A percentile compares a stretch with the other conserved stretches of the same genome.
phyloP scores from a whole-genome alignment of 2,797 vertebrate species.

The Paguma larvata region DNA sequence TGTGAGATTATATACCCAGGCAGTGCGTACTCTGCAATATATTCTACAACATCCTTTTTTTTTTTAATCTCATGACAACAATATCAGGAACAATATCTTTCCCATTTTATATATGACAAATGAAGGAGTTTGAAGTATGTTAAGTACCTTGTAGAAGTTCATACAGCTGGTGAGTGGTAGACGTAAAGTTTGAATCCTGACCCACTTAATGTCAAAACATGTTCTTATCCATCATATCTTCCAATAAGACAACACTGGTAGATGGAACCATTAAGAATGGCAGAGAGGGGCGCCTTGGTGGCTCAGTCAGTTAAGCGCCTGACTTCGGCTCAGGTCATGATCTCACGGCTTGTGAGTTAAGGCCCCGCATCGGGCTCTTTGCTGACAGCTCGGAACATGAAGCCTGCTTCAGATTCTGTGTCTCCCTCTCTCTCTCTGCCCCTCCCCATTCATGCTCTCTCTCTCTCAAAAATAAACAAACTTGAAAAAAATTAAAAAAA shows the following conservation, averaged over 20 bases:
- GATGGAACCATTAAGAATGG: neutral
- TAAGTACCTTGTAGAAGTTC: neutral
- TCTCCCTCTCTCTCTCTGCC: no score
- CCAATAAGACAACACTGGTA: neutral
- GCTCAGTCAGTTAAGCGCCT: no score
- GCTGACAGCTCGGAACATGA: no score
- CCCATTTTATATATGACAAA: neutral
- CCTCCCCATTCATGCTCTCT: no score
- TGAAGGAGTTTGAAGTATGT: neutral
- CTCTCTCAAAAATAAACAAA: no score
- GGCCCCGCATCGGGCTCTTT: no score
- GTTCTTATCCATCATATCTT: neutral
- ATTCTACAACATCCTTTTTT: neutral
- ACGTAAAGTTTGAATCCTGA: neutral
- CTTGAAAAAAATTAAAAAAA: no score
- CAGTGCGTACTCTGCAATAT: accelerated
- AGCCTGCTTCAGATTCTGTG: no score
- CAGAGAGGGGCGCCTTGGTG: neutral
- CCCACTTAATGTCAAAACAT: neutral
- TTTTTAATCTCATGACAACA: neutral
- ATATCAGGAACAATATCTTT: neutral
- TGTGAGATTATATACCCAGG: neutral
- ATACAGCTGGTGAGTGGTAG: neutral
- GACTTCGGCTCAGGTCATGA: no score
- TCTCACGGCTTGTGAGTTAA: no score